Evolutionary conservation across 2,113 vertebrate genomes (phyloP), one percentile per base, ranked within the genome.

Genomic region (Trematomus loennbergii): DNA sequence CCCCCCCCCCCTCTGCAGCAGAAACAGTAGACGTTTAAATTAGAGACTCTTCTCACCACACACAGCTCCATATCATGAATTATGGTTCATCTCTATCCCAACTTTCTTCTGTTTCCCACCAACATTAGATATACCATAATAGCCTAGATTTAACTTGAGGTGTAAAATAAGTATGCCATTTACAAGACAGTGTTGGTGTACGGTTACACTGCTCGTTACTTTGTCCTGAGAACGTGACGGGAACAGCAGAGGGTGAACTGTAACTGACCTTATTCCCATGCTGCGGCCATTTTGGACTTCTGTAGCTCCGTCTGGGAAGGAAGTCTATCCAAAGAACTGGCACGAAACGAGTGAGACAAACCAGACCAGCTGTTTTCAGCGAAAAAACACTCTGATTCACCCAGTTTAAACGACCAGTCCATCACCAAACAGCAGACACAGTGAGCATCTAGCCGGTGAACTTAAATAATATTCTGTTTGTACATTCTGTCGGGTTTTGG

Each of bases 21-120:
- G 76, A 85, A 71, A 72, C 64, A 59, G 79, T 46, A 82, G 60
- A 84, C 58, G 3, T 55, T 72, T 53, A 75, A 90, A 87, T 90
- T 82, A 89, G 62, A 77, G 82, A 73, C 75, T 80, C 59, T 16
- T 70, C 46, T 50, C 55, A 55, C 46, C 70, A 57, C 60, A 60
- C 62, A 70, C 75, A 71, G 43, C 25, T 81, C 53, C 64, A 55
- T 52, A 33, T 8, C 53, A 69, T 66, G 33, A 75, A 63, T 75
- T 64, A 80, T 49, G 59, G 45, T 62, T 74, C 20, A 62, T 80
- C 69, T 75, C 53, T 65, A 13, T 61, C 62, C 57, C 29, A 7
- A n/a, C 59, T 54, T 72, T 60, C 70, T 61, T 62, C 18, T 58
- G 1, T 53, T 66, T 74, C 54, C 76, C 53, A 40, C 75, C 52